Percentiles rank a stretch among this genome's conserved stretches.
phyloP scores from a whole-genome alignment of 2,797 vertebrate species.

The Zalophus californianus region DNA sequence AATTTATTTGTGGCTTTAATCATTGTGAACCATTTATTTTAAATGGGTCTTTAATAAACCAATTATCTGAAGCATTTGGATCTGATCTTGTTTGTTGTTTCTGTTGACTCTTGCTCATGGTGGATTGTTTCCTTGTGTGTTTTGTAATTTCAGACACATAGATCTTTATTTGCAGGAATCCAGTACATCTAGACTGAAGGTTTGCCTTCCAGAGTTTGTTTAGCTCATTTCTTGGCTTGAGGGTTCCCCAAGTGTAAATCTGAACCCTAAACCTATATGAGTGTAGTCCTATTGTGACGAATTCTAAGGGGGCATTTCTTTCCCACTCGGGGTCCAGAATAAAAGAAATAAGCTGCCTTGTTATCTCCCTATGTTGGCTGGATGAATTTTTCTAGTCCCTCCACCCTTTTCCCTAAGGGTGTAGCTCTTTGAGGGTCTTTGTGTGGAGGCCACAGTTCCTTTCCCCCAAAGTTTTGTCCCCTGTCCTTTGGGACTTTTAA shows the following conservation, averaged over 20 bases:
- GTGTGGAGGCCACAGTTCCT: neutral
- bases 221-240: neutral
- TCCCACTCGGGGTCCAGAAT: neutral
- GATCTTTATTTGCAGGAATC: neutral
- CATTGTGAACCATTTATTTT: neutral
- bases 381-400: neutral
- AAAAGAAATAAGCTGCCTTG: neutral
- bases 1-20: constrained; percentile 4
- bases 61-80: neutral
- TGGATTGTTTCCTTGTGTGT: neutral
- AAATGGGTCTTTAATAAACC: constrained; percentile 9
- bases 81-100: neutral
- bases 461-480: neutral
- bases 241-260: neutral
- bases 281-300: neutral
- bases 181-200: neutral
- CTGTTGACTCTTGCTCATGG: neutral
- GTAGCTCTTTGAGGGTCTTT: neutral
- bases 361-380: neutral
- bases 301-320: neutral
- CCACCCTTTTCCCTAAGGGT: neutral
- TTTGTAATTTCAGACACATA: neutral
- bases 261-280: neutral
- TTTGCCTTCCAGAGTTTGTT: neutral
- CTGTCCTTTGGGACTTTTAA: neutral